Base-by-base conservation (phyloP, 30 jellyfish, hydroid and myxozoan genomes). In the Nemopilema nomurai region DNA sequence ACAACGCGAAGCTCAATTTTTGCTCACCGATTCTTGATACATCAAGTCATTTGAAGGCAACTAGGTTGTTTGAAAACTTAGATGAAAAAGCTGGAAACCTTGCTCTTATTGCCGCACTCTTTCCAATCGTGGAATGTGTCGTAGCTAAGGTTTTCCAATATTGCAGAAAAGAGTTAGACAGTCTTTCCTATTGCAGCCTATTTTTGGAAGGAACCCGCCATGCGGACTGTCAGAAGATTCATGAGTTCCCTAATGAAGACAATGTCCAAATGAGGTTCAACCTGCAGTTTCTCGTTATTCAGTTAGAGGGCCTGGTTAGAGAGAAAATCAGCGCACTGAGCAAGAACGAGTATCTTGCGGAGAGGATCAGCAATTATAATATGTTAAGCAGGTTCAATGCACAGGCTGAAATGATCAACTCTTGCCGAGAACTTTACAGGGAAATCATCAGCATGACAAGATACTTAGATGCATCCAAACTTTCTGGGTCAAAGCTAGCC, bases 201-300 rank as follows among this genome's bases (percentile, higher is more conserved):
- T 71, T 16, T 28, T 33, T 84, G 77, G 82, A 75, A 17, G 87
- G 87, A 25, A 31, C 76, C 49, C 51, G 64, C 20, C 93, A 84
- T 53, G 77, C 49, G 18, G 52, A 73, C 50, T 84, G 93, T 21
- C 28, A 21, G 18, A 18, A 28, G 64, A 66, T 19, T 68, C 93
- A 84, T 64, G 26, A 18, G 16, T 9, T 65, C 28, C 93, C 93
- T 16, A 41, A 74, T 66, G 62, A 3, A 20, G 51, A 74, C 17
- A 21, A 26, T 19, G 57, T 49, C 57, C 93, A 74, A 28, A 13
- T 18, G 28, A 49, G 87, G 19, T 66, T 75, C 28, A 84, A 73
- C 65, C 87, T 86, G n/a, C 49, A 41, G 20, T 84, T 73, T 74
- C 65, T 82, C 22, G 28, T 74, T 67, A 32, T 84, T 25, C 93